A percentile compares a stretch with the other conserved stretches of the same genome.
phyloP scores from a whole-genome alignment of 1,140 invertebrate species.

The Papilio machaon region DNA sequence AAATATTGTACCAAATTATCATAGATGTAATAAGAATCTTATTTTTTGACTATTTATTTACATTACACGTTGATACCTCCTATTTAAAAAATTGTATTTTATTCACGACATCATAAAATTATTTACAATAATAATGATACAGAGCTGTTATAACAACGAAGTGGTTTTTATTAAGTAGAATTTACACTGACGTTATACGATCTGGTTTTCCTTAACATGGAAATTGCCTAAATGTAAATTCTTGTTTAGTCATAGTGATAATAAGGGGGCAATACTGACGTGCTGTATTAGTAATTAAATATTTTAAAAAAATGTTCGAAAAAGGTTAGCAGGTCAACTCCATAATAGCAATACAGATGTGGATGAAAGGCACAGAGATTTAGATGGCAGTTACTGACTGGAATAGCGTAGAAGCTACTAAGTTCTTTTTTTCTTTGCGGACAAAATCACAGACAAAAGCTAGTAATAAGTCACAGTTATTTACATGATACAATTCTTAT shows the following conservation, averaged over 20 bases:
- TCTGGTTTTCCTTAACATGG: conserved; percentile 5
- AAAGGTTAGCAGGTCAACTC: background rate
- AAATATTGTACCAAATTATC: no score
- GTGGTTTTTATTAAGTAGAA: background rate
- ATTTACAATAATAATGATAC: background rate
- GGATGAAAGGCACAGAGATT: no score
- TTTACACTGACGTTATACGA: background rate
- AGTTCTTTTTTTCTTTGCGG: no score
- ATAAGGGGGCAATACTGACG: background rate
- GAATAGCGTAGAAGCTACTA: no score
- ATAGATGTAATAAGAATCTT: no score
- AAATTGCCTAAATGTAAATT: conserved; percentile 8
- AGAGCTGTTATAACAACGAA: background rate
- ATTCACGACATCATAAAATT: background rate
- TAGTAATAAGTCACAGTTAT: no score
- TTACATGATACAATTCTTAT: no score
- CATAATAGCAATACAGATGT: no score
- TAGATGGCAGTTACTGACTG: no score
- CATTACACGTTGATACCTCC: no score
- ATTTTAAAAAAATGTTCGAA: background rate
- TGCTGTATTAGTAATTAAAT: background rate
- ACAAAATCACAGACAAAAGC: no score
- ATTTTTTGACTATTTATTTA: no score
- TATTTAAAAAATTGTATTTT: background rate
- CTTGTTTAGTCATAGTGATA: background rate